These are phyloP conservation scores for Zosterops borbonicus DNA, from an alignment of 2,113 vertebrate species.

Conservation along the genomic window DNA sequence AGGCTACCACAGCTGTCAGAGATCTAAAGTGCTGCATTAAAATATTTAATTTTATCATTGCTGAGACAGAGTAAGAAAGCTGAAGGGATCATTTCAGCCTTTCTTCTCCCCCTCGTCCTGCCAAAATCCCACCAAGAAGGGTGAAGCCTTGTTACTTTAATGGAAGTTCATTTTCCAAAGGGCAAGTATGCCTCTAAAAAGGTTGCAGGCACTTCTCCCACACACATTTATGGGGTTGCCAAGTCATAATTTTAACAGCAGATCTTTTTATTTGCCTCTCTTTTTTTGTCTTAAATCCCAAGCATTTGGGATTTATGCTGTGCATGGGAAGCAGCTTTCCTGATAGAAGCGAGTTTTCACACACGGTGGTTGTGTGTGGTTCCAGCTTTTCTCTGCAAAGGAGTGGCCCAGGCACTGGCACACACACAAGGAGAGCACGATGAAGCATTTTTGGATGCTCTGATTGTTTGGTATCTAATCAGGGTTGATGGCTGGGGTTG, in stretches of 20 bases:
- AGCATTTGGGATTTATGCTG: neutral
- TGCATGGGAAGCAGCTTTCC: conserved; percentile 23
- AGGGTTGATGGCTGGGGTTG: neutral
- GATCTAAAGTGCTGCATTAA: neutral
- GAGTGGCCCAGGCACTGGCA: neutral
- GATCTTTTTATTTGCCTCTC: conserved; percentile 30
- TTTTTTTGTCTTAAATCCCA: neutral
- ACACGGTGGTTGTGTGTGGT: neutral
- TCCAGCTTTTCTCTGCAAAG: neutral
- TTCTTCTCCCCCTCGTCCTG: neutral
- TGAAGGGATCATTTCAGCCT: neutral
- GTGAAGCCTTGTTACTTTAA: conserved; percentile 13
- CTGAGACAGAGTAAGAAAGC: neutral
- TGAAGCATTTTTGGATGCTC: neutral
- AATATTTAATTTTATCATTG: neutral
- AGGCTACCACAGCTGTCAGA: conserved; percentile 42
- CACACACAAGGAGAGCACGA: neutral
- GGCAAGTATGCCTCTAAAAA: conserved; percentile 36
- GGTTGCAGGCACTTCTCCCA: conserved; percentile 20
- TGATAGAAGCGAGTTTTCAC: neutral
- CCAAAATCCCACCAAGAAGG: neutral
- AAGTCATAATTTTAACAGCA: conserved; percentile 45
- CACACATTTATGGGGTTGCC: neutral
- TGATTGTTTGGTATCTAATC: neutral
- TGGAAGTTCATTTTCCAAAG: conserved; percentile 26